Conservation (phyloP, 1,140 invertebrate species). For the Bradynema listronoti region DNA sequence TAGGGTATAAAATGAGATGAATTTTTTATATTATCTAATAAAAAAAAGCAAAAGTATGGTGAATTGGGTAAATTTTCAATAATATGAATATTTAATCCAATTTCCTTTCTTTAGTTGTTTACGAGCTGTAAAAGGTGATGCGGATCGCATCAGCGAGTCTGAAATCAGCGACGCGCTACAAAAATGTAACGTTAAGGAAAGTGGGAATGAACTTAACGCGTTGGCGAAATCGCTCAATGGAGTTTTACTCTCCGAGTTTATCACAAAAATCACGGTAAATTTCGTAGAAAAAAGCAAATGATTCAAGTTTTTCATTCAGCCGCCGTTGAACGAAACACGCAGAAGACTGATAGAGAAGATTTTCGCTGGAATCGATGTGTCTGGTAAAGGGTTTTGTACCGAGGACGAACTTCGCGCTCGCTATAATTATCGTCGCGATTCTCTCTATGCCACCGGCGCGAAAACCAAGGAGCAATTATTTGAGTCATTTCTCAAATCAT, state of each 20-base stretch:
- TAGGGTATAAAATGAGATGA: too few relatives aligned
- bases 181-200: constrained; percentile 75
- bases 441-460: constrained; percentile 78
- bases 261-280: too few relatives aligned
- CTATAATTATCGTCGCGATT: constrained; percentile 74
- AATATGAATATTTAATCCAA: too few relatives aligned
- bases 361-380: constrained; percentile 81
- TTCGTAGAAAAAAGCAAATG: too few relatives aligned
- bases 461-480: constrained; percentile 78
- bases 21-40: too few relatives aligned
- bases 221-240: neutral
- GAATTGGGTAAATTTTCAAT: too few relatives aligned
- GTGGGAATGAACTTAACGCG: constrained; percentile 63
- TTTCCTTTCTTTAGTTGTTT: too few relatives aligned
- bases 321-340: constrained; percentile 73
- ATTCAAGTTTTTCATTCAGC: constrained; percentile 63
- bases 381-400: constrained; percentile 77
- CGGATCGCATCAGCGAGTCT: constrained; percentile 68
- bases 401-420: constrained; percentile 74
- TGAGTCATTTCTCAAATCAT: constrained; percentile 76
- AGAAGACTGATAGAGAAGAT: constrained; percentile 72
- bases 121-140: neutral
- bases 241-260: too few relatives aligned
- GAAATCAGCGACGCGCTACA: constrained; percentile 65
- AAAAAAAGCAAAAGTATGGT: too few relatives aligned